A percentile compares a stretch with the other conserved stretches of the same genome.
Conservation (phyloP, 2,888 invertebrate genomes). For the Caradrina clavipalpis region DNA sequence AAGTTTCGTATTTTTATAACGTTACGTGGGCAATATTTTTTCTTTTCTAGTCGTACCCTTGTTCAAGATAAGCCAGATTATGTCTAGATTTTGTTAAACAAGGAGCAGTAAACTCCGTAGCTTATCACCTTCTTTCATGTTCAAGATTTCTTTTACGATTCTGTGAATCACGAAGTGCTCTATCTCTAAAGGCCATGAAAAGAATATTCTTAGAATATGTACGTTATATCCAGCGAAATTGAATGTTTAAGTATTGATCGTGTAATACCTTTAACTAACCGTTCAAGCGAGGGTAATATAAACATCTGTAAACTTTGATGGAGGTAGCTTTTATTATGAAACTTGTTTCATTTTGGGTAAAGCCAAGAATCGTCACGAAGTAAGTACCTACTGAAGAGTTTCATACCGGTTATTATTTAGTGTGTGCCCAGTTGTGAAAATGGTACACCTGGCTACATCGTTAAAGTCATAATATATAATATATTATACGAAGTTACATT, state of each 20-base stretch:
- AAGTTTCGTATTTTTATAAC: conserved; percentile 10
- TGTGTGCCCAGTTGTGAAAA: background rate
- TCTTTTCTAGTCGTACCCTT: conserved; percentile 21
- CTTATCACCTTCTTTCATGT: conserved; percentile 32
- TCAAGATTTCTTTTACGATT: conserved; percentile 40
- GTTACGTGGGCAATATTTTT: conserved; percentile 27
- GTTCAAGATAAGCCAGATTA: conserved; percentile 31
- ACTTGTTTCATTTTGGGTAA: conserved; percentile 42
- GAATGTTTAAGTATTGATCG: conserved; percentile 47
- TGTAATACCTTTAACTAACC: conserved; percentile 51
- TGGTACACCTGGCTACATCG: background rate
- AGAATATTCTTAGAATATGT: conserved; percentile 17
- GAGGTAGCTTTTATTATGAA: conserved; percentile 41
- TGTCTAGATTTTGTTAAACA: conserved; percentile 39
- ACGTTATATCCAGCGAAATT: conserved; percentile 31
- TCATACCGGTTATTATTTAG: conserved; percentile 20
- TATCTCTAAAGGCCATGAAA: conserved; percentile 19
- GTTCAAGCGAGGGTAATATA: conserved; percentile 54
- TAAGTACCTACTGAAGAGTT: conserved; percentile 6
- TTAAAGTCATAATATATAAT: background rate
- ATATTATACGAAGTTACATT: background rate
- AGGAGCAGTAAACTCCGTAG: conserved; percentile 35
- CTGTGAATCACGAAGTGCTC: conserved; percentile 11
- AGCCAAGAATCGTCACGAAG: conserved; percentile 19
- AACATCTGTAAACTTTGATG: conserved; percentile 50